Evolutionary conservation across 2,888 invertebrate genomes (phyloP), one percentile per base, ranked within the genome.

Genomic region (Luffia ferchaultella): DNA sequence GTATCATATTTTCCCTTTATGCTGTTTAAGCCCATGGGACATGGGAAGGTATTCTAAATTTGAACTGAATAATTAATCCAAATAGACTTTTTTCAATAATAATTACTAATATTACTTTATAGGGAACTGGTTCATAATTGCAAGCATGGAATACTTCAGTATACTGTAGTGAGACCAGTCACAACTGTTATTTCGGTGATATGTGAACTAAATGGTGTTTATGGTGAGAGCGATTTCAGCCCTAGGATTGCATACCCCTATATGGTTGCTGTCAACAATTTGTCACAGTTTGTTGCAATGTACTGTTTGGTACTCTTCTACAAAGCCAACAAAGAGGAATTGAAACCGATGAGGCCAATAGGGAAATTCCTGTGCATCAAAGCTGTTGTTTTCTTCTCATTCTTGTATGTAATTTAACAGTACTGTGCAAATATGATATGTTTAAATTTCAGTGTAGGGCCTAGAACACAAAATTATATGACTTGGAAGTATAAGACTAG

Each of bases 331-430:
- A 88, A 89, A 62, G 88, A 91, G 50, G 95, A 96, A 71, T 76
- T 98, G 46, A 89, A 89, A 60, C 96, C 97, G 2, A 96, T 98
- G 93, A 92, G 91, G 66, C 98, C 98, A 0, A 87, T 98, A 57
- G 93, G 95, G 46, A 98, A 98, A 77, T 97, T 98, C 80, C 85
- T 98, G 49, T 97, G 97, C 74, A 97, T 98, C 60, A 98, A 98
- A 83, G 95, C 96, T 58, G 97, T 98, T 50, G 96, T 98, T 18
- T 98, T 98, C 85, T 95, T 97, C 72, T 97, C 97, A 46, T 98
- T 98, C 80, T 97, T 97, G 97, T 97, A 88, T 92, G 95, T 89
- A 58, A 46, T 48, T 51, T 45, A 45, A 51, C 18, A 46, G 17
- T 17, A n/a, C n/a, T n/a, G n/a, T n/a, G n/a, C n/a, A n/a, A n/a